phyloP scores from a whole-genome alignment of 2,888 invertebrate species.

The Pristionchus arcanus region DNA sequence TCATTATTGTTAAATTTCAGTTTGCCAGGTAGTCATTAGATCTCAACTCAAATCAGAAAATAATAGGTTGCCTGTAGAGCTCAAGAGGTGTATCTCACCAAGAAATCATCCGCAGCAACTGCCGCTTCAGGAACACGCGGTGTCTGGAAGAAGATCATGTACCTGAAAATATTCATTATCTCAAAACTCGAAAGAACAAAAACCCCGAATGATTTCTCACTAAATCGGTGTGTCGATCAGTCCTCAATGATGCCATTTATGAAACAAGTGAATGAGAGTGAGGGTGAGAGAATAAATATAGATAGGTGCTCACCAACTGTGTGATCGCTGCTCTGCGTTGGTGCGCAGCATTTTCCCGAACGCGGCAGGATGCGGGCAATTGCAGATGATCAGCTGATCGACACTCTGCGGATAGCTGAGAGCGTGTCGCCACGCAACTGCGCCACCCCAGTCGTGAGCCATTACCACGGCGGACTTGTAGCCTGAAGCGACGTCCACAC shows the following conservation, averaged over 20 bases:
- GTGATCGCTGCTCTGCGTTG: not conserved
- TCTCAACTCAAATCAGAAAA: no score
- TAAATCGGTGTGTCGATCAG: no score
- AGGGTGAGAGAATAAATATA: no score
- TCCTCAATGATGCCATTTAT: no score
- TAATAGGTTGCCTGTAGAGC: no score
- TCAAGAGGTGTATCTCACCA: slow-evolving; percentile 80
- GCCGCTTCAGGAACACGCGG: slow-evolving; percentile 86
- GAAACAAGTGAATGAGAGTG: no score
- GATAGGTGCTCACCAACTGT: slow-evolving; percentile 51
- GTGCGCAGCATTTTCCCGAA: slow-evolving; percentile 79
- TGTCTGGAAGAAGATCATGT: slow-evolving; percentile 83
- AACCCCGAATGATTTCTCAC: no score
- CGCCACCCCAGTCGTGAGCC: slow-evolving; percentile 87
- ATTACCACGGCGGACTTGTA: slow-evolving; percentile 82
- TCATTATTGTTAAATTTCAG: no score
- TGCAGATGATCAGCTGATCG: slow-evolving; percentile 85
- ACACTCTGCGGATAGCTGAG: slow-evolving; percentile 84
- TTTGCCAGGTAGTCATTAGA: no score
- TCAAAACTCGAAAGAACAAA: no score
- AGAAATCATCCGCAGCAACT: slow-evolving; percentile 84
- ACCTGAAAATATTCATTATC: slow-evolving; percentile 80
- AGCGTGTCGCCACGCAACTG: slow-evolving; percentile 86
- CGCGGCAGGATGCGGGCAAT: slow-evolving; percentile 86
- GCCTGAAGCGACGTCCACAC: no score